These are phyloP conservation scores for Trachelipus rathkii DNA, from an alignment of 1,140 invertebrate species.

Conservation along the genomic window DNA sequence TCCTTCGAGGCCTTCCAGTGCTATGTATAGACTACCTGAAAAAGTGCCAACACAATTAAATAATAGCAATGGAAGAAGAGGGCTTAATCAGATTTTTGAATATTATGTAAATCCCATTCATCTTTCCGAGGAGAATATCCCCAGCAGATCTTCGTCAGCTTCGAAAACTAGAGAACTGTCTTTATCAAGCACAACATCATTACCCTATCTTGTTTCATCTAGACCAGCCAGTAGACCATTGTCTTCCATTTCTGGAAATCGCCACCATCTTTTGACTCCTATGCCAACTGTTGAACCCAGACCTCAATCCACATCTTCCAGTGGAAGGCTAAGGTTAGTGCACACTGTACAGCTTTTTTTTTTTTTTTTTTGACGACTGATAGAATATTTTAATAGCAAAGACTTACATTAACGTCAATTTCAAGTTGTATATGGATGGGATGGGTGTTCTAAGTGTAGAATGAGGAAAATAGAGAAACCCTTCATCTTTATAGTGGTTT, in stretches of 20 bases:
- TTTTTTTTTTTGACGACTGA: background rate
- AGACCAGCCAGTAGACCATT: background rate
- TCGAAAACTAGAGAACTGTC: background rate
- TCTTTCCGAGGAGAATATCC: background rate
- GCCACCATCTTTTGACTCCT: background rate
- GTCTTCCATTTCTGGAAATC: background rate
- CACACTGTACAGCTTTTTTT: background rate
- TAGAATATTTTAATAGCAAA: no score
- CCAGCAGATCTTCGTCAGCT: background rate
- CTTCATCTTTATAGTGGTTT: no score
- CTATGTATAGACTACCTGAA: background rate
- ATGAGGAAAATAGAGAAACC: no score
- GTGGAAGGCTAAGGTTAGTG: background rate
- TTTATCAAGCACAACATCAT: background rate
- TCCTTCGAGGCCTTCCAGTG: background rate
- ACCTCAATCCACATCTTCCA: background rate
- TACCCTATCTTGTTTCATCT: background rate
- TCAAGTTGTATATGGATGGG: no score
- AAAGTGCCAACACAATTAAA: background rate
- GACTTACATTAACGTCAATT: no score
- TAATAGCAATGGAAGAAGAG: no score
- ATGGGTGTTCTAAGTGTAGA: no score
- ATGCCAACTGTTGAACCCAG: background rate
- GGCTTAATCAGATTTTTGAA: no score
- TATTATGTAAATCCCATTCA: background rate